Evolutionary conservation across 1,140 invertebrate genomes (phyloP).

Genomic region (Zaprionus taronus): DNA sequence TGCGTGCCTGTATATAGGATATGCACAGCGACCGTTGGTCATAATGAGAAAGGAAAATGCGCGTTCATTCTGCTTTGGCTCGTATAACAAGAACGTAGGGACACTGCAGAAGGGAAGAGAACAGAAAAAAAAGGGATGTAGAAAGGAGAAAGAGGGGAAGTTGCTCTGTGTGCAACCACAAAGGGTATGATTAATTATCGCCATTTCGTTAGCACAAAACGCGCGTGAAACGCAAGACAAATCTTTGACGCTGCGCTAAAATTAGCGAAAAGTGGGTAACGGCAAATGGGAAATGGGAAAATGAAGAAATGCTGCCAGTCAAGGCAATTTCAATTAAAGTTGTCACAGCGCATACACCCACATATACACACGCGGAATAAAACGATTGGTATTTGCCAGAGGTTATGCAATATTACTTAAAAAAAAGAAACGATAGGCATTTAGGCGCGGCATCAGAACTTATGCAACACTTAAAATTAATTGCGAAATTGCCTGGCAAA

Average conservation of each 20-base stretch:
- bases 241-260: conserved; percentile 50
- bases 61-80: conserved; percentile 35
- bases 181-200: conserved; percentile 75
- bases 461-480: conserved; percentile 75
- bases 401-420: background rate
- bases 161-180: conserved; percentile 48
- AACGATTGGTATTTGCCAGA: background rate
- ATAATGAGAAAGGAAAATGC: conserved; percentile 62
- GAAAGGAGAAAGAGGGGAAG: background rate
- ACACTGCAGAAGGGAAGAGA: background rate
- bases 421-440: conserved; percentile 45
- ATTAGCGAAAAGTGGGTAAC: conserved; percentile 45
- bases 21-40: conserved; percentile 11
- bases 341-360: conserved; percentile 13
- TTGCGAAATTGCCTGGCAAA: conserved; percentile 74
- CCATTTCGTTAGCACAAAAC: conserved; percentile 65
- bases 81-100: background rate
- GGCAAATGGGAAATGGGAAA: background rate
- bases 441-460: conserved; percentile 54
- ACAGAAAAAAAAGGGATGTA: background rate
- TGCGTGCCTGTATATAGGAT: background rate
- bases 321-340: conserved; percentile 67
- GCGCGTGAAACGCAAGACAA: conserved; percentile 56
- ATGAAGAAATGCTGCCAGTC: background rate
- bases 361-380: background rate